A percentile compares a stretch with the other conserved stretches of the same genome.
These are phyloP conservation scores for Pelochelys cantorii DNA, from an alignment of 2,797 vertebrate genomes.

Conservation along the genomic window DNA sequence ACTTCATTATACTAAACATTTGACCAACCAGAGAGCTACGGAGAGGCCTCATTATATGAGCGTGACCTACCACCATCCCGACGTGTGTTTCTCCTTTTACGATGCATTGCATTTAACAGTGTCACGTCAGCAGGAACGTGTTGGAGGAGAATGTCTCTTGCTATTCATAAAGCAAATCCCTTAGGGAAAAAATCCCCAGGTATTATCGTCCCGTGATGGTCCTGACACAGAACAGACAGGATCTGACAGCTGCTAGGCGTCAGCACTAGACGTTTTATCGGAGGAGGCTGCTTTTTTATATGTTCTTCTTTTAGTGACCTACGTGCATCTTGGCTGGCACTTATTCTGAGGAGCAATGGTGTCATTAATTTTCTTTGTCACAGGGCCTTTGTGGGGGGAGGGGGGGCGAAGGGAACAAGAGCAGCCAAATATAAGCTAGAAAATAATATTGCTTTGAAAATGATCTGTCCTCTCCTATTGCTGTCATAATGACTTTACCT, in stretches of 20 bases:
- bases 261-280: background rate
- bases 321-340: constrained; percentile 50
- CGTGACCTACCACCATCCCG: constrained; percentile 19
- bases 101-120: constrained; percentile 16
- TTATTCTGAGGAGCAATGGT: constrained; percentile 52
- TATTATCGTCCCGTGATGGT: constrained; percentile 37
- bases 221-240: constrained; percentile 28
- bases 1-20: background rate
- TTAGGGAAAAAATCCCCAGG: constrained; percentile 2
- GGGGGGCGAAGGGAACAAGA: background rate
- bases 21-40: background rate
- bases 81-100: background rate
- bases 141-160: background rate
- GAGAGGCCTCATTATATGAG: background rate
- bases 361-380: constrained; percentile 57
- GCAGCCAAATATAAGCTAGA: constrained; percentile 42
- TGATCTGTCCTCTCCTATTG: constrained; percentile 24
- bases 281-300: constrained; percentile 44
- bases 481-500: constrained; percentile 39
- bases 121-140: constrained; percentile 32
- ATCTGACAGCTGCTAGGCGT: constrained; percentile 62
- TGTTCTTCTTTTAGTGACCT: constrained; percentile 46
- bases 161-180: background rate
- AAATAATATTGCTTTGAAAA: constrained; percentile 49
- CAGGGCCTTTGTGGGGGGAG: constrained; percentile 29